Evolutionary conservation across 2,797 vertebrate genomes (phyloP).

Genomic region (Eospalax fontanierii): DNA sequence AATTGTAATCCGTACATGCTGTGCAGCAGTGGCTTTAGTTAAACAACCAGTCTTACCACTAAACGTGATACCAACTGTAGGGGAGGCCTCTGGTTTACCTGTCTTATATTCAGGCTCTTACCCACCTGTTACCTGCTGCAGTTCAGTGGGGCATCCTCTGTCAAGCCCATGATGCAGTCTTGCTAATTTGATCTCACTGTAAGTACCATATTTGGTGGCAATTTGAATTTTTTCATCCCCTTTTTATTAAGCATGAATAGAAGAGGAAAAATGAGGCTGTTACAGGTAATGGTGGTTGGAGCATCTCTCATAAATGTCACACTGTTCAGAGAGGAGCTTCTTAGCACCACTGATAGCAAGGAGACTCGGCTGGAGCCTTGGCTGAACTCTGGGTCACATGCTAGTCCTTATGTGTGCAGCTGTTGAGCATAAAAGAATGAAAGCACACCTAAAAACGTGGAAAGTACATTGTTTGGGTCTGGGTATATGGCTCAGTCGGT

Average conservation of each 20-base stretch:
- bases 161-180: background rate
- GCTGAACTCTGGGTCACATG: background rate
- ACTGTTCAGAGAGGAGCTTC: background rate
- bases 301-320: background rate
- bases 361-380: background rate
- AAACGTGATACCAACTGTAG: background rate
- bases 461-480: background rate
- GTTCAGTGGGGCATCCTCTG: background rate
- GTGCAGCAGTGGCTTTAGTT: background rate
- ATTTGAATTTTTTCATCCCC: background rate
- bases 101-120: background rate
- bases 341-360: background rate
- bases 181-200: conserved; percentile 10
- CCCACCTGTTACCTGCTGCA: background rate
- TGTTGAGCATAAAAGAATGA: background rate
- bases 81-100: background rate
- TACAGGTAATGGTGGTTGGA: background rate
- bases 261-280: background rate
- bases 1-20: background rate
- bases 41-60: background rate
- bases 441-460: background rate
- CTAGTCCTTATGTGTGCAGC: background rate
- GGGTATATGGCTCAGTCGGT: background rate
- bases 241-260: conserved; percentile 5
- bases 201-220: background rate